Evolutionary conservation across 2,113 vertebrate genomes (phyloP).

Genomic region (Cebidichthys violaceus): DNA sequence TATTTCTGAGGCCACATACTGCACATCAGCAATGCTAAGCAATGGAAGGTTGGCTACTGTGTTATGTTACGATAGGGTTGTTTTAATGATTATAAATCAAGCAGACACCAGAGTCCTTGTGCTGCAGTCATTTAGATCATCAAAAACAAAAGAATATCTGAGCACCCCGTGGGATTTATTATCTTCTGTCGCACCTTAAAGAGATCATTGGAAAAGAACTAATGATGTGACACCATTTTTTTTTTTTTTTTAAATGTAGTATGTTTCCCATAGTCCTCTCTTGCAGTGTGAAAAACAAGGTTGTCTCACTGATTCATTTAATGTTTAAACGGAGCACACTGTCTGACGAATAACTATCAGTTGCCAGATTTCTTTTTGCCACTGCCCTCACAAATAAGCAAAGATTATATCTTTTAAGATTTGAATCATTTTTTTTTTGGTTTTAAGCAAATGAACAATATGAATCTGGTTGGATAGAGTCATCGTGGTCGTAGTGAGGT

Average conservation of each 20-base stretch:
- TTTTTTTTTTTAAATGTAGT: not conserved
- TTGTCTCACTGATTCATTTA: slow-evolving; percentile 25
- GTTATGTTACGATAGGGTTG: slow-evolving; percentile 69
- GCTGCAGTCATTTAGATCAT: slow-evolving; percentile 31
- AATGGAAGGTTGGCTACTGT: slow-evolving; percentile 51
- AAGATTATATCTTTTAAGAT: slow-evolving; percentile 11
- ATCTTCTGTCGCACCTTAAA: not conserved
- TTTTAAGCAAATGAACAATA: slow-evolving; percentile 22
- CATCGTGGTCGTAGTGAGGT: slow-evolving; percentile 20
- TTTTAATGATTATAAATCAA: slow-evolving; percentile 67
- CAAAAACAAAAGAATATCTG: slow-evolving; percentile 17
- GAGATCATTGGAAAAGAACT: slow-evolving; percentile 3
- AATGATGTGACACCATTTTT: slow-evolving; percentile 25
- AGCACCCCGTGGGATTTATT: slow-evolving; percentile 6
- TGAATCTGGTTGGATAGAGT: not conserved
- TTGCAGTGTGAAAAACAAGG: slow-evolving; percentile 18
- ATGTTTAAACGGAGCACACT: not conserved
- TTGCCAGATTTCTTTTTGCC: slow-evolving; percentile 14
- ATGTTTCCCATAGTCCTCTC: not conserved
- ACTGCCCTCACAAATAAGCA: slow-evolving; percentile 16
- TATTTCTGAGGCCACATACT: slow-evolving; percentile 37
- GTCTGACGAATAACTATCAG: slow-evolving; percentile 7
- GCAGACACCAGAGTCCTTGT: slow-evolving; percentile 54
- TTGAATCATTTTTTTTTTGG: slow-evolving; percentile 24
- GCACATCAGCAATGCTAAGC: slow-evolving; percentile 57